Evolutionary conservation across 1,140 invertebrate species (phyloP), one percentile per base, ranked within the genome.

Genomic region (Stegodyphus mimosarum): DNA sequence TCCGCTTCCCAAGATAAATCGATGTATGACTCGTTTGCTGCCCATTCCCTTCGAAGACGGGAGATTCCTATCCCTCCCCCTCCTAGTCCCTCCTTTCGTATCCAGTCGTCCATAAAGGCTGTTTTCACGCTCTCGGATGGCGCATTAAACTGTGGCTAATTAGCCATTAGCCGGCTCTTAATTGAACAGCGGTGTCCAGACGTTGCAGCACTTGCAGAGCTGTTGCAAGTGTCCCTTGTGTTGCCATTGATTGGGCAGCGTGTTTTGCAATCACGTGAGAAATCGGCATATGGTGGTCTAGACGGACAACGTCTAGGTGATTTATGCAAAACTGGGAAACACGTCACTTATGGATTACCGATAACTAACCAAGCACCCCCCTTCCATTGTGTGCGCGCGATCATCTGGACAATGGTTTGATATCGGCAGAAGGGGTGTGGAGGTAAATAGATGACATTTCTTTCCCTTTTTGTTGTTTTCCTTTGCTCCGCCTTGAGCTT

Each of bases 221-320:
- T 70, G 6, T 6, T 69, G 51, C 67, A 69, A 49, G 66, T 80
- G 67, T 52, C 17, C 53, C 18, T 18, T 33, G 50, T 10, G 7
- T 11, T 6, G 17, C 7, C 78, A 80, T 80, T 72, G 78, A 80
- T 80, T 80, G 78, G 76, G 13, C 64, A 49, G 50, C 66, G 49
- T 69, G 77, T 79, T 79, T 79, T 79, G 77, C 64, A 70, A 70
- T 79, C 70, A 79, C 66, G 78, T 80, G 78, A 80, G 78, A 80
- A 80, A 71, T 72, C 48, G 52, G 66, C 78, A 80, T 71, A 53
- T 80, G 78, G 18, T 49, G 69, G 78, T 80, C 78, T 64, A 80
- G 69, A 80, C 78, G 51, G 33, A 49, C 15, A 63, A 15, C 17
- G 75, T 10, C 53, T 33, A 51, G 60, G 52, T 78, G 76, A 10